phyloP scores from a whole-genome alignment of 2,113 vertebrate species.

The Dicrurus megarhynchus region DNA sequence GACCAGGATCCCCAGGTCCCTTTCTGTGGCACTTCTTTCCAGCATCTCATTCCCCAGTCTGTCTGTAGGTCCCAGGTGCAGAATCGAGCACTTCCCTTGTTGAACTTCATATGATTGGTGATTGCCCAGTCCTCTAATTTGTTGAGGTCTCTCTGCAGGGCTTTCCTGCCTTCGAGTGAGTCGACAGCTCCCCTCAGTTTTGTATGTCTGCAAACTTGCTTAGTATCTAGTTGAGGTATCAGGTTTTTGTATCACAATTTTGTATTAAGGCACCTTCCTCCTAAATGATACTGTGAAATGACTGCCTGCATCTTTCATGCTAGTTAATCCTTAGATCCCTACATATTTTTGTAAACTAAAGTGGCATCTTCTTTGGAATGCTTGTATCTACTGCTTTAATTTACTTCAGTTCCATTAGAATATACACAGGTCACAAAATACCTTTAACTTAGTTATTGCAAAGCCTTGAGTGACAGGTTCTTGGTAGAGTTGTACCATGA shows the following conservation, averaged over 20 bases:
- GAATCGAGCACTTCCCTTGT: background rate
- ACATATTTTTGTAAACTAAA: background rate
- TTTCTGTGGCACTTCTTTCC: background rate
- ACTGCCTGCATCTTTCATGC: background rate
- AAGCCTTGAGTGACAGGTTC: background rate
- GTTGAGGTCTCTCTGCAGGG: background rate
- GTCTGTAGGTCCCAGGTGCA: background rate
- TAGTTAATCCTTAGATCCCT: background rate
- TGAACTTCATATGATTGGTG: background rate
- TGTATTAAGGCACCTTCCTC: background rate
- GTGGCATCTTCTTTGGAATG: background rate
- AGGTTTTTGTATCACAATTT: background rate
- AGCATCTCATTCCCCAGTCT: background rate
- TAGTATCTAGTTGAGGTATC: background rate
- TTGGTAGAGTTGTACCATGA: background rate
- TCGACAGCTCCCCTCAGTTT: background rate
- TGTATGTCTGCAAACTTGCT: background rate
- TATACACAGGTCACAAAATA: background rate
- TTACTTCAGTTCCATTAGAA: background rate
- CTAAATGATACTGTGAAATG: background rate
- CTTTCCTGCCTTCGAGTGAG: background rate
- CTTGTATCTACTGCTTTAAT: background rate
- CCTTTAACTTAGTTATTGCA: background rate
- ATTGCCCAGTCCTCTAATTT: background rate
- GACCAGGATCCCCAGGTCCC: background rate